Evolutionary conservation across 1,140 invertebrate species (phyloP).

Genomic region (Sipha flava): DNA sequence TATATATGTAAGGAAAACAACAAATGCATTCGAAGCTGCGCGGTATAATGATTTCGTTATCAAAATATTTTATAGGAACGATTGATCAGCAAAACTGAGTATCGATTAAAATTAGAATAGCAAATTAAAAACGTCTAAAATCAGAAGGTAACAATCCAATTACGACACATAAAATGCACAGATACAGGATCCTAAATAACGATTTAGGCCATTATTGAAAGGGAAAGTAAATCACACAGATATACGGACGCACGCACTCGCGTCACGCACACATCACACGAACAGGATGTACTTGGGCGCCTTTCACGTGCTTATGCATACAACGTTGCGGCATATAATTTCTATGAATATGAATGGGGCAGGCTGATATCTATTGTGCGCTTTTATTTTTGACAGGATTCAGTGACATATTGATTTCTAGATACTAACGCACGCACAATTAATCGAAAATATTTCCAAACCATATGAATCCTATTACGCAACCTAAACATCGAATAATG

Average conservation of each 20-base stretch:
- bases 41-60: too few species aligned
- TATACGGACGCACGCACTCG: not conserved
- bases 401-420: conserved; percentile 6
- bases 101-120: too few species aligned
- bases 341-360: not conserved
- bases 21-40: too few species aligned
- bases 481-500: too few species aligned
- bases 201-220: conserved; percentile 24
- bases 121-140: not conserved
- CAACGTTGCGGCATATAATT: not conserved
- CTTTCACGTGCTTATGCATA: conserved; percentile 18
- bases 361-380: not conserved
- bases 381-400: conserved; percentile 28
- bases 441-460: not conserved
- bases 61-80: too few species aligned
- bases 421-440: not conserved
- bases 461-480: too few species aligned
- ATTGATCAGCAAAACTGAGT: too few species aligned
- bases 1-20: too few species aligned
- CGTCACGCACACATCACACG: too few species aligned
- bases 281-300: conserved; percentile 27
- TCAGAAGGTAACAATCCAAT: not conserved
- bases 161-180: not conserved
- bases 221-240: conserved; percentile 29
- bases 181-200: not conserved